Evolutionary conservation across 1,140 invertebrate genomes (phyloP).

Genomic region (Bombus fervidus): DNA sequence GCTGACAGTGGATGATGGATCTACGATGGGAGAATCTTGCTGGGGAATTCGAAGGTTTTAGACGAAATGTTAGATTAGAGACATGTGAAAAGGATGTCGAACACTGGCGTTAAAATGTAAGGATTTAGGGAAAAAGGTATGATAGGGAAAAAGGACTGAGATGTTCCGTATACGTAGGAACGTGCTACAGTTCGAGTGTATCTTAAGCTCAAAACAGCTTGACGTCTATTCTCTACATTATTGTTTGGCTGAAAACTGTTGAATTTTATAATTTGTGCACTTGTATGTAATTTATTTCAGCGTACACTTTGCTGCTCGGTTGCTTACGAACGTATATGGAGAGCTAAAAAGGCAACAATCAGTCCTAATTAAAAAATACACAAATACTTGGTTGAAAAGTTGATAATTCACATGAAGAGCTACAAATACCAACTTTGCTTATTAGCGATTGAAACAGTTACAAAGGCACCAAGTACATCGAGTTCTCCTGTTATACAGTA

Average conservation of each 20-base stretch:
- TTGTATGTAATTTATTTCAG: background rate
- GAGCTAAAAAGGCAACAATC: background rate
- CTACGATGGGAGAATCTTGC: background rate
- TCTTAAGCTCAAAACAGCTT: background rate
- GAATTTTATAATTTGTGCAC: background rate
- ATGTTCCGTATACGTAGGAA: background rate
- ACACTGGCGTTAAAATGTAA: background rate
- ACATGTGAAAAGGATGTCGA: background rate
- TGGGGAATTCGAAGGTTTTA: background rate
- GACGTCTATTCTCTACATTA: background rate
- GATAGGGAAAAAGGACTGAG: background rate
- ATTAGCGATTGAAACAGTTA: constrained; percentile 1
- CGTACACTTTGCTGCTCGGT: background rate
- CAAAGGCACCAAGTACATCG: background rate
- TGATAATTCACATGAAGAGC: background rate
- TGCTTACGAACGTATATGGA: background rate
- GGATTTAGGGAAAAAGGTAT: background rate
- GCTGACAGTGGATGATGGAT: constrained; percentile 9
- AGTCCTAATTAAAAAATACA: background rate
- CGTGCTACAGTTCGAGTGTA: background rate
- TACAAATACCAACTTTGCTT: background rate
- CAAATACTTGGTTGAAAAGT: background rate
- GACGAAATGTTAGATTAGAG: background rate
- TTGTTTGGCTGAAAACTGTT: background rate
- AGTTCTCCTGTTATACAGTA: background rate